Evolutionary conservation across 1,140 invertebrate species (phyloP), one percentile per base, ranked within the genome.

Genomic region (Drosophila guanche): DNA sequence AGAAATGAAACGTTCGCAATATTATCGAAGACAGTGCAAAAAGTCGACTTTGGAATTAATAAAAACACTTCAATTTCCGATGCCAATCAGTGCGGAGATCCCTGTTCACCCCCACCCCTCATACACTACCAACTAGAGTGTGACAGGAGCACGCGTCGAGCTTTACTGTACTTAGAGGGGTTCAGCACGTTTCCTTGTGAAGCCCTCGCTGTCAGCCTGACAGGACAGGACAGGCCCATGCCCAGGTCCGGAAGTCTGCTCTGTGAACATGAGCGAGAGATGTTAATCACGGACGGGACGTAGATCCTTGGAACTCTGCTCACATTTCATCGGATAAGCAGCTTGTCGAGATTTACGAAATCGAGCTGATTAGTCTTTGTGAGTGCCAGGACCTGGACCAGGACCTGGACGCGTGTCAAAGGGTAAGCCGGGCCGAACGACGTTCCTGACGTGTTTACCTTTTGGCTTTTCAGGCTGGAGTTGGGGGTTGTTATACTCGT

Each of bases 261-360:
- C 50, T 46, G 62, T 7, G 66, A 47, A 67, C 59, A 45, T 12
- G 59, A 42, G 57, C 57, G 43, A 57, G 75, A 79, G 83, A 88
- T 88, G 84, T 79, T 88, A 89, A 88, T 88, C 83, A 81, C 47
- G 62, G 56, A 71, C 62, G 52, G 42, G 55, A 51, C 43, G 48
- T 46, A 54, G 65, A 79, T 76, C 57, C 74, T 72, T 65, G 66
- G 59, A 83, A 83, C 84, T 60, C 84, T 46, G 83, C 83, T 88
- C 83, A 76, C 79, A 89, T 89, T 88, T 88, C 84, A 89, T 88
- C 79, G 67, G 83, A 88, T 88, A 88, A 88, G 83, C 83, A 84
- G 84, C 84, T 88, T 88, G 84, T 88, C 83, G 84, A 88, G 83
- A 88, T 89, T 89, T 89, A 88, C 84, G 83, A 83, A 88, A 88